Percentiles rank a stretch among this genome's conserved stretches.
Conservation (phyloP, 2,113 vertebrate species). For the Calidris pugnax region DNA sequence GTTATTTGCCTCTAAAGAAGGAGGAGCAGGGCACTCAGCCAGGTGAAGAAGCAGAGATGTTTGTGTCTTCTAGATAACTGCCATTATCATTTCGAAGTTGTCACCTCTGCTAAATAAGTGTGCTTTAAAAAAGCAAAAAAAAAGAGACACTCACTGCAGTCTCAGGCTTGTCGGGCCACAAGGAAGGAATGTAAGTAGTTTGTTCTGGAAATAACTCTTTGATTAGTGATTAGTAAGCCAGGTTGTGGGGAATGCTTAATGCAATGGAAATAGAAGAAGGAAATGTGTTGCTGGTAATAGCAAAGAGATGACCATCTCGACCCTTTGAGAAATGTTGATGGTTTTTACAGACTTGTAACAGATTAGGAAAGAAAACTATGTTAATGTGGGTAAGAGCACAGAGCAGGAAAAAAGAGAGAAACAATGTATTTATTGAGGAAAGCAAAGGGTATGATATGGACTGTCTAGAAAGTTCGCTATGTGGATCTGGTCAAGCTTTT, state of each 20-base stretch:
- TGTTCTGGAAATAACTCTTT: slow-evolving; percentile 10
- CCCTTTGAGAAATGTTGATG: not conserved
- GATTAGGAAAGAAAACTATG: not conserved
- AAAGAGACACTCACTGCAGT: not conserved
- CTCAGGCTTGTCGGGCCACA: not conserved
- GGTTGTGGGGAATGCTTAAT: not conserved
- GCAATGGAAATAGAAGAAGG: not conserved
- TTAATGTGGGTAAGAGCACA: not conserved
- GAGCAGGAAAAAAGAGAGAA: not conserved
- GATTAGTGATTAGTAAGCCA: not conserved
- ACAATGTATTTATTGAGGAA: not conserved
- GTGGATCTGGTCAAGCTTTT: slow-evolving; percentile 14
- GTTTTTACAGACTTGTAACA: slow-evolving; percentile 8
- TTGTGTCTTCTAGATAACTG: not conserved
- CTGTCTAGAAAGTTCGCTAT: not conserved
- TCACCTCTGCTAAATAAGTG: not conserved
- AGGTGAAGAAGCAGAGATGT: not conserved
- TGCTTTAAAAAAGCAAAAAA: not conserved
- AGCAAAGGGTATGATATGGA: not conserved
- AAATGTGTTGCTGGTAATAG: not conserved
- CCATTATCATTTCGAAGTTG: not conserved
- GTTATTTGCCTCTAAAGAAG: not conserved
- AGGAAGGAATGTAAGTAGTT: not conserved
- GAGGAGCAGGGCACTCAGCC: not conserved
- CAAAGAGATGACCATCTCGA: not conserved